These are phyloP conservation scores for Seriola rivoliana DNA, from an alignment of 2,113 vertebrate species.

Conservation along the genomic window DNA sequence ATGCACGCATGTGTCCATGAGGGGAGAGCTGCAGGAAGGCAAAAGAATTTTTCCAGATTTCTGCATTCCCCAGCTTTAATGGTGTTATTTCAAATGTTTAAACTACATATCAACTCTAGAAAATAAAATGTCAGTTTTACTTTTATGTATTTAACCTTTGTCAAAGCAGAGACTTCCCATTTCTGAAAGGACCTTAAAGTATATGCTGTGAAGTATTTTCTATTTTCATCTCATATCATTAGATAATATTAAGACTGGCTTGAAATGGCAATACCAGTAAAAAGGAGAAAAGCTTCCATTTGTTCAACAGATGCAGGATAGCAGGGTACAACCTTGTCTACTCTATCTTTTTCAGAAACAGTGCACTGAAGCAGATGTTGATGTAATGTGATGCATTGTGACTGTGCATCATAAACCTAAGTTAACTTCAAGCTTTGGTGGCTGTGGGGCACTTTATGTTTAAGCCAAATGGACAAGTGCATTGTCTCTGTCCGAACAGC, in stretches of 20 bases:
- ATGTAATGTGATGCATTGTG: constrained; percentile 40
- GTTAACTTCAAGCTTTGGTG: constrained; percentile 25
- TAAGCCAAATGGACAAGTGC: constrained; percentile 43
- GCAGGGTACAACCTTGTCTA: not conserved
- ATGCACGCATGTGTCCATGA: no score
- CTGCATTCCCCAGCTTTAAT: no score
- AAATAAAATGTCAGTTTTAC: not conserved
- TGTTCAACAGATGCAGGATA: not conserved
- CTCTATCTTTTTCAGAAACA: not conserved
- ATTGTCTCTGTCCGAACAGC: constrained; percentile 31
- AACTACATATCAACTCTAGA: not conserved
- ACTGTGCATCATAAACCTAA: constrained; percentile 30
- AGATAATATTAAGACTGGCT: not conserved
- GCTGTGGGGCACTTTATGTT: constrained; percentile 18
- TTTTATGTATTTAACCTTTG: not conserved
- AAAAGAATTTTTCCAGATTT: no score
- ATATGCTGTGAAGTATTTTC: not conserved
- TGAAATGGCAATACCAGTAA: not conserved
- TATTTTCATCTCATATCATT: not conserved
- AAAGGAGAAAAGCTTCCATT: not conserved
- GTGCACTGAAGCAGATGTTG: constrained; percentile 23
- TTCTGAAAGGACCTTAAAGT: not conserved
- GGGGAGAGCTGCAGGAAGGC: no score
- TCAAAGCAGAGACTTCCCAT: not conserved
- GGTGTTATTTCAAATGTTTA: no score